Conservation (phyloP, 2,888 invertebrate species). For the Bembecia ichneumoniformis region DNA sequence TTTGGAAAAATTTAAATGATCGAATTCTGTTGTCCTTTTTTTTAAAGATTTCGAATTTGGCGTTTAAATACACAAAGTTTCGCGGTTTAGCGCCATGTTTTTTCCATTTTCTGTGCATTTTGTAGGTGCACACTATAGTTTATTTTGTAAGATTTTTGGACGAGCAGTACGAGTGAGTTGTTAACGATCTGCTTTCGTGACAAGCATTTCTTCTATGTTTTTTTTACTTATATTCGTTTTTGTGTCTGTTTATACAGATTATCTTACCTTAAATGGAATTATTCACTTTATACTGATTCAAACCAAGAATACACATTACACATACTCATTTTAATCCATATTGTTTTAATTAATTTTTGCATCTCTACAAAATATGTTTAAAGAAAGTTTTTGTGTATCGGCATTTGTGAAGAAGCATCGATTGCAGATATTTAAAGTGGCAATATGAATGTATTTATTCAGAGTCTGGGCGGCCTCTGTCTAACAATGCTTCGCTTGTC, state of each 20-base stretch:
- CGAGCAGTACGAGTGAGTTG: conserved; percentile 64
- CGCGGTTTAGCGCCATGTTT: conserved; percentile 73
- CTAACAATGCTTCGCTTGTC: conserved; percentile 72
- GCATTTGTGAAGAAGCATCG: conserved; percentile 35
- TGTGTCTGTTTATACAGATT: too few species aligned
- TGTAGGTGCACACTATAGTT: conserved; percentile 45
- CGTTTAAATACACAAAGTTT: conserved; percentile 71
- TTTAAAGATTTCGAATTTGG: conserved; percentile 59
- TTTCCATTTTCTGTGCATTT: conserved; percentile 70
- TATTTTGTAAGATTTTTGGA: conserved; percentile 63
- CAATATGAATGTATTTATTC: conserved; percentile 73
- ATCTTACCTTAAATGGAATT: too few species aligned
- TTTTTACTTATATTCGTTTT: too few species aligned
- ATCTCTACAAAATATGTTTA: background rate
- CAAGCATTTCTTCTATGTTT: background rate
- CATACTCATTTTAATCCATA: too few species aligned
- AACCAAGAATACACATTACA: too few species aligned
- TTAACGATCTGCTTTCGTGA: conserved; percentile 39
- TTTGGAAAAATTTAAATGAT: conserved; percentile 70
- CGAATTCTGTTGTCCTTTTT: conserved; percentile 56
- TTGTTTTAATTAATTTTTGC: too few species aligned
- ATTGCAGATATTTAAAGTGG: conserved; percentile 66
- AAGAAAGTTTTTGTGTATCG: conserved; percentile 24
- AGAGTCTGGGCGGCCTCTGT: conserved; percentile 59
- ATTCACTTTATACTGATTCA: too few species aligned